Evolutionary conservation across 2,888 invertebrate genomes (phyloP), one percentile per base, ranked within the genome.

Genomic region (Dilophus febrilis): DNA sequence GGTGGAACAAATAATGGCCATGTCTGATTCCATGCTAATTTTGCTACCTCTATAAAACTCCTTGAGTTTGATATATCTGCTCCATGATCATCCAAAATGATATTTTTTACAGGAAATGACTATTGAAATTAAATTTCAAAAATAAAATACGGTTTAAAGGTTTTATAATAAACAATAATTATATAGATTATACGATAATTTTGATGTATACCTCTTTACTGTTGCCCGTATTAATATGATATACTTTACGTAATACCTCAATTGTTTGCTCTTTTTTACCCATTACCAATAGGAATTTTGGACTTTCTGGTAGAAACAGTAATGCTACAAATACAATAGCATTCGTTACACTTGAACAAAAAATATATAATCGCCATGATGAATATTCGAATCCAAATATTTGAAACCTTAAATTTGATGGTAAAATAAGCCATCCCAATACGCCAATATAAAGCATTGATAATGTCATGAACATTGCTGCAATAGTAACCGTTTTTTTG

Each of bases 301-400:
- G 86, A 45, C 82, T 86, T 53, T 87, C 86, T 0, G 85, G 83
- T 12, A 77, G 67, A 32, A 65, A 64, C 8, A 66, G 53, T 12
- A 77, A 58, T 12, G 74, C 64, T 0, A 73, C 31, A 0, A 76
- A 67, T 1, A 74, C 71, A 1, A 77, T 37, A 0, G 77, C 51
- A 49, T 75, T 74, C 0, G 85, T 74, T 4, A 79, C 28, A 0
- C 74, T 70, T 42, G 79, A 71, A 1, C 75, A 57, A 0, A 79
- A 66, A 2, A 86, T 59, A 43, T 84, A 72, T 3, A 84, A 53
- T 4, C 86, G 38, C 38, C 38, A 38, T 12, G 38, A 26, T n/a
- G 5, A 11, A n/a, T 17, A 32, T 13, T 19, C 14, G 2, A 38
- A 7, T 3, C 19, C 19, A 11, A 18, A 37, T 19, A 35, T 28